Evolutionary conservation across 2,888 invertebrate species (phyloP).

Genomic region (Parelbella ahira): DNA sequence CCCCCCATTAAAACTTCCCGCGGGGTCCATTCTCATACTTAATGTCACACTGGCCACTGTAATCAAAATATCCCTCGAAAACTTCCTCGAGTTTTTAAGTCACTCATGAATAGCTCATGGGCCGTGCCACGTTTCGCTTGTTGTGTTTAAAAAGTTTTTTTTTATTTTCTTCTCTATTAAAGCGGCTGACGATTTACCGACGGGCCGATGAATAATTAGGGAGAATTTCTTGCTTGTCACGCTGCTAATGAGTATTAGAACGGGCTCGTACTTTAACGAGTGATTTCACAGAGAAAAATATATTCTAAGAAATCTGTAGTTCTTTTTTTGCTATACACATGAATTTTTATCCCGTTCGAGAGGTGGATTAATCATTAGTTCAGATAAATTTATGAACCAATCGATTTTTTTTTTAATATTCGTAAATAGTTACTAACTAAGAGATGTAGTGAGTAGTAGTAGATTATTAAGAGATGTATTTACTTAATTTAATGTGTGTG

Average conservation of each 20-base stretch:
- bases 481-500: conserved; percentile 58
- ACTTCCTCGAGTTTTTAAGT: conserved; percentile 49
- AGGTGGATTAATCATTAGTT: no score
- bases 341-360: no score
- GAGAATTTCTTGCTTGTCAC: conserved; percentile 75
- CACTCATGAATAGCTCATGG: conserved; percentile 69
- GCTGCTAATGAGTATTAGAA: conserved; percentile 74
- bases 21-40: conserved; percentile 16
- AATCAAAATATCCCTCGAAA: conserved; percentile 55
- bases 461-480: no score
- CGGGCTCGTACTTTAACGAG: conserved; percentile 37
- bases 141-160: conserved; percentile 69
- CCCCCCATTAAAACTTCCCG: conserved; percentile 25
- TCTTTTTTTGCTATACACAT: conserved; percentile 42
- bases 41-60: conserved; percentile 42
- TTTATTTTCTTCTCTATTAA: conserved; percentile 72
- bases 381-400: conserved; percentile 71
- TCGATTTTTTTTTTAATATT: conserved; percentile 62
- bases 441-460: no score
- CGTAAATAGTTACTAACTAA: conserved; percentile 53
- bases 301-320: conserved; percentile 56
- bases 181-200: conserved; percentile 68
- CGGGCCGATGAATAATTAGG: conserved; percentile 74
- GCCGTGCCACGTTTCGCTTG: conserved; percentile 60
- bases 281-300: conserved; percentile 39